phyloP scores from a whole-genome alignment of 2,797 vertebrate species.

The Vultur gryphus region DNA sequence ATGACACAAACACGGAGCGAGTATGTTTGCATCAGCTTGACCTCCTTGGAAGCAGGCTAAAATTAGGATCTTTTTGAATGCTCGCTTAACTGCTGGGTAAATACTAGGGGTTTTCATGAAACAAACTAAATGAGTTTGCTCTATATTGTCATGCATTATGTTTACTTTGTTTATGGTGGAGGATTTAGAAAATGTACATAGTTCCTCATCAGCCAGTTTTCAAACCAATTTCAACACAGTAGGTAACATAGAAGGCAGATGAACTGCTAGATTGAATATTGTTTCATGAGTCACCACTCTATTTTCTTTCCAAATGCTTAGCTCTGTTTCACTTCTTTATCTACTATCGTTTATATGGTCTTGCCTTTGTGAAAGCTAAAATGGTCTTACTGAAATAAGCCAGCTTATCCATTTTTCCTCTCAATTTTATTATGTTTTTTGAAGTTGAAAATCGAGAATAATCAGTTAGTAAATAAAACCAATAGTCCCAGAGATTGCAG shows the following conservation, averaged over 20 bases:
- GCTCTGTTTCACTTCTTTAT: neutral
- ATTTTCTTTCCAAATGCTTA: neutral
- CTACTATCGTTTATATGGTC: neutral
- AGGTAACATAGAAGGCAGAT: neutral
- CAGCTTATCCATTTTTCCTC: neutral
- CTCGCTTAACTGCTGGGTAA: neutral
- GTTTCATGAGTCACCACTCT: neutral
- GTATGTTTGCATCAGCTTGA: neutral
- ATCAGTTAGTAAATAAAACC: neutral
- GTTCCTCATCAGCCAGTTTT: neutral
- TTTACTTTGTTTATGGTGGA: neutral
- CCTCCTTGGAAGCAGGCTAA: neutral
- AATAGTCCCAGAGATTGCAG: neutral
- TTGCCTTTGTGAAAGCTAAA: neutral
- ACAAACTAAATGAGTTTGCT: neutral
- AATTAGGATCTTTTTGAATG: neutral
- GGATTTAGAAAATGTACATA: neutral
- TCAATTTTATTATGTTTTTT: neutral
- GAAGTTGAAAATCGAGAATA: neutral
- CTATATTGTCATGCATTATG: neutral
- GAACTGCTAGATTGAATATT: neutral
- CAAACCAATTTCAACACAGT: neutral
- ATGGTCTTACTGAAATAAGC: neutral
- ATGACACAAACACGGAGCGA: neutral
- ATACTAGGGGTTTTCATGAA: neutral